A percentile compares a stretch with the other conserved stretches of the same genome.
phyloP scores from a whole-genome alignment of 1,140 invertebrate genomes.

The Eriocheir sinensis region DNA sequence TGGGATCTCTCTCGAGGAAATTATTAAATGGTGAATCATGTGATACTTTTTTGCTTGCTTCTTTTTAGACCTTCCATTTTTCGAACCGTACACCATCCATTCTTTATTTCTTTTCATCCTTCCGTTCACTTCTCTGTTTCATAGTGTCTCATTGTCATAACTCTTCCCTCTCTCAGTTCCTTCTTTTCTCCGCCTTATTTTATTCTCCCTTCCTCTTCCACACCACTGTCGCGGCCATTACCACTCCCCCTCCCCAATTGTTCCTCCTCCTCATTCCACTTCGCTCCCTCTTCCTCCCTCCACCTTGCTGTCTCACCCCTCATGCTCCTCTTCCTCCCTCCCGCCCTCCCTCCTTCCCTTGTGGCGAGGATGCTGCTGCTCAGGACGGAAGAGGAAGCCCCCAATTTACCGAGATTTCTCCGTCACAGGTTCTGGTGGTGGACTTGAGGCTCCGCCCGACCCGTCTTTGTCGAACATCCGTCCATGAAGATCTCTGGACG shows the following conservation, averaged over 20 bases:
- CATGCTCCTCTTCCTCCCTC: background rate
- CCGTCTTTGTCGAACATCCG: conserved; percentile 61
- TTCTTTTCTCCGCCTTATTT: background rate
- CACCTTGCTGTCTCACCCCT: background rate
- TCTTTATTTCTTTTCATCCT: background rate
- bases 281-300: conserved; percentile 5
- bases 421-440: conserved; percentile 66
- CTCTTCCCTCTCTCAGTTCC: background rate
- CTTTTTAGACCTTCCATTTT: background rate
- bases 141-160: too few species aligned
- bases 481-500: conserved; percentile 38
- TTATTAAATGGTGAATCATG: background rate
- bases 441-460: conserved; percentile 63
- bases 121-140: background rate
- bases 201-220: too few species aligned
- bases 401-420: conserved; percentile 72
- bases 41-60: background rate
- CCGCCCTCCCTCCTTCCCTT: background rate
- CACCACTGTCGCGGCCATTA: too few species aligned
- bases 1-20: too few species aligned
- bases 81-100: background rate
- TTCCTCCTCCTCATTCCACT: background rate
- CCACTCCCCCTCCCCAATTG: too few species aligned
- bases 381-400: conserved; percentile 67
- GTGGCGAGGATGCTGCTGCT: conserved; percentile 55